phyloP scores from a whole-genome alignment of 2,113 vertebrate genomes.

The Barbus barbus region DNA sequence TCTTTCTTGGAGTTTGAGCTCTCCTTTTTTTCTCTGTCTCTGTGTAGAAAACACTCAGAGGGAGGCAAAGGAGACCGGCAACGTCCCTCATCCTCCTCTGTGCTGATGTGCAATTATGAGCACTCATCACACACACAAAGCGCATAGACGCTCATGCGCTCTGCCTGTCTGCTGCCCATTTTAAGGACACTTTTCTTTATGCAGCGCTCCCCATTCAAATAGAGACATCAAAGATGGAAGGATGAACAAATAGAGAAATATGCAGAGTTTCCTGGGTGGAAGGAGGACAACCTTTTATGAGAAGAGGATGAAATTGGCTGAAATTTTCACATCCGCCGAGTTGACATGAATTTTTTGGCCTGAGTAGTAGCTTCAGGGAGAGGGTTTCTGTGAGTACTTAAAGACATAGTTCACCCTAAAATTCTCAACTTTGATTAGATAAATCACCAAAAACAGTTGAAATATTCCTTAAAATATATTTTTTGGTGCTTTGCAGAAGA shows the following conservation, averaged over 20 bases:
- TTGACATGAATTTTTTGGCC: slow-evolving; percentile 22
- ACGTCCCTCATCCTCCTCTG: slow-evolving; percentile 27
- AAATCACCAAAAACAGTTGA: neutral
- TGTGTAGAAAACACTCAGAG: neutral
- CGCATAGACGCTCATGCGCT: slow-evolving; percentile 3
- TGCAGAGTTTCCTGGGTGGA: neutral
- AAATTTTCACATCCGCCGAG: slow-evolving; percentile 27
- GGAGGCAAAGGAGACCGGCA: no score
- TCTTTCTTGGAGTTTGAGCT: slow-evolving; percentile 26
- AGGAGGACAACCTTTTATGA: neutral
- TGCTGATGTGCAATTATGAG: slow-evolving; percentile 47
- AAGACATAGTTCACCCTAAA: neutral
- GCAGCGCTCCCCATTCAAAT: slow-evolving; percentile 2
- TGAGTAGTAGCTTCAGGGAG: neutral
- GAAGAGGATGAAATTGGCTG: slow-evolving; percentile 14
- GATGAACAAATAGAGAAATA: slow-evolving; percentile 18
- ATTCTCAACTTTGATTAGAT: neutral
- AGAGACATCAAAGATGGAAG: slow-evolving; percentile 46
- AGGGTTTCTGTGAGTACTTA: neutral
- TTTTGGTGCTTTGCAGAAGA: no score
- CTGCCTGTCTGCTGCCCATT: slow-evolving; percentile 27
- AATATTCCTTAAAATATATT: neutral
- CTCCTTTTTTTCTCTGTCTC: neutral
- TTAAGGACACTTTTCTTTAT: slow-evolving; percentile 45
- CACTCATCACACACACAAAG: slow-evolving; percentile 46